Conservation (phyloP, 2,113 vertebrate genomes). For the Ceratotherium simum region DNA sequence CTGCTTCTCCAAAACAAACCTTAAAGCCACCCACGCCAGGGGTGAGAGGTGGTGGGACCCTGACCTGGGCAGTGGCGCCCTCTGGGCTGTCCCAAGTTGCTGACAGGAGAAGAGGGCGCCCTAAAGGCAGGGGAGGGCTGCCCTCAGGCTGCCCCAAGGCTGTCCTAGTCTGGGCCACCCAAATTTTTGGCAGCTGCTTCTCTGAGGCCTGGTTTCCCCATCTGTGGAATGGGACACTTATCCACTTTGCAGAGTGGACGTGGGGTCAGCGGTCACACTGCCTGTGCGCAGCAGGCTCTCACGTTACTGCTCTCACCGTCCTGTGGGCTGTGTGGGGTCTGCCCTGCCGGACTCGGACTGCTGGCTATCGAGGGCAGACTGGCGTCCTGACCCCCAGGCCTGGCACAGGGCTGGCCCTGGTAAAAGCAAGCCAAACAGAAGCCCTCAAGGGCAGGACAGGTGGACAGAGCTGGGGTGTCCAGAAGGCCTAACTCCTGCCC, state of each 20-base stretch:
- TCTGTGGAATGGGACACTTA: background rate
- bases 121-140: background rate
- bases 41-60: background rate
- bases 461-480: accelerated
- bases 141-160: background rate
- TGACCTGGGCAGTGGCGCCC: background rate
- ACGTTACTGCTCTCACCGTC: background rate
- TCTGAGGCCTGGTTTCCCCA: background rate
- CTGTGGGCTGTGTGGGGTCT: accelerated
- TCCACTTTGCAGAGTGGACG: accelerated
- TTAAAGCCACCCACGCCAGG: background rate
- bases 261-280: background rate
- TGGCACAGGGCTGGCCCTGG: accelerated
- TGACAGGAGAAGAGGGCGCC: background rate
- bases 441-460: background rate
- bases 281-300: accelerated
- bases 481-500: background rate
- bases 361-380: accelerated
- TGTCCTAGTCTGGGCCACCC: accelerated
- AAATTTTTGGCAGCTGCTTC: background rate
- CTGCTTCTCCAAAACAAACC: background rate
- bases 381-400: too few species aligned
- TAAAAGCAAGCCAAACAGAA: accelerated
- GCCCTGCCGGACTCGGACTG: background rate
- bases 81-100: background rate